Conservation (phyloP, 2,888 invertebrate species). For the Epicampocera succincta region DNA sequence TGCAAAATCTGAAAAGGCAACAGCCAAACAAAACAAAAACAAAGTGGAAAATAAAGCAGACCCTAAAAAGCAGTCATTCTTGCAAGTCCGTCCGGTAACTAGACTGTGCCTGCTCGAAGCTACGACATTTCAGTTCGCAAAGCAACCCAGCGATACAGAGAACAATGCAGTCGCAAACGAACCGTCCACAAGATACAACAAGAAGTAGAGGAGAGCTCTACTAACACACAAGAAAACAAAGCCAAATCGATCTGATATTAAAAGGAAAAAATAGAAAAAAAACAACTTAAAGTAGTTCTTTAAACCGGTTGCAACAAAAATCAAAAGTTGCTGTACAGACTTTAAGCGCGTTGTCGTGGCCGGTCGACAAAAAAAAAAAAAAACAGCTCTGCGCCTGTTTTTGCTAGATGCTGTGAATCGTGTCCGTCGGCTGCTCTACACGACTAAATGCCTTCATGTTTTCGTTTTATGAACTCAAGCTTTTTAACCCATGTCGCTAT, state of each 20-base stretch:
- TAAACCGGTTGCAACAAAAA: constrained; percentile 70
- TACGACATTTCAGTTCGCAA: constrained; percentile 30
- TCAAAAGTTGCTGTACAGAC: constrained; percentile 65
- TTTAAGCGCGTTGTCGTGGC: constrained; percentile 35
- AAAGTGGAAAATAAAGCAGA: constrained; percentile 31
- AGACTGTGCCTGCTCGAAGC: constrained; percentile 19
- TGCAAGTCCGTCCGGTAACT: constrained; percentile 30
- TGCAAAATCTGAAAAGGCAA: constrained; percentile 24
- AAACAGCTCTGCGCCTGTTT: constrained; percentile 46
- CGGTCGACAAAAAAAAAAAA: constrained; percentile 24
- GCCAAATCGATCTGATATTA: constrained; percentile 36
- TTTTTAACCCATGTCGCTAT: constrained; percentile 29
- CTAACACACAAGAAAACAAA: constrained; percentile 5
- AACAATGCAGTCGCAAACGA: constrained; percentile 26
- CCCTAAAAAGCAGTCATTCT: constrained; percentile 39
- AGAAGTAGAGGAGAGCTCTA: constrained; percentile 36
- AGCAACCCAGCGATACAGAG: constrained; percentile 20
- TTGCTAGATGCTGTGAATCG: constrained; percentile 42
- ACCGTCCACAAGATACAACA: constrained; percentile 35
- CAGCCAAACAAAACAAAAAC: constrained; percentile 20
- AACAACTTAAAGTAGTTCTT: constrained; percentile 67
- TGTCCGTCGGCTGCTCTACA: constrained; percentile 1
- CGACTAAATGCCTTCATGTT: constrained; percentile 1
- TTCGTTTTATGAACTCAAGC: constrained; percentile 44
- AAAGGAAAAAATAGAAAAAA: constrained; percentile 29